Evolutionary conservation across 2,797 vertebrate species (phyloP), one percentile per base, ranked within the genome.

Genomic region (Nyctalus aviator): DNA sequence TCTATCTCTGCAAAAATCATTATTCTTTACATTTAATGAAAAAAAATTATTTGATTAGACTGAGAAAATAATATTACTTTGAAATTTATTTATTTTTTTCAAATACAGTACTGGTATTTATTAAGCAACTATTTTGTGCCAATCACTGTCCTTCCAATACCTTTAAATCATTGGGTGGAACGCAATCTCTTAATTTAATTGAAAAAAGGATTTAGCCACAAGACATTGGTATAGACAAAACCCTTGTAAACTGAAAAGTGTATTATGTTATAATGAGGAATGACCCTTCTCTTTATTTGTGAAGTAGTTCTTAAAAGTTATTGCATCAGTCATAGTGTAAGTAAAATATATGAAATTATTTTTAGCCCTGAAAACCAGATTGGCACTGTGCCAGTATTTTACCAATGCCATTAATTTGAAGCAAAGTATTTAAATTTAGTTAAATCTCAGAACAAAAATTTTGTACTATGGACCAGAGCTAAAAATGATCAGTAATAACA

Each of bases 401-500:
- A 3, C 30, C 69, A 57, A 77, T 72, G 21, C 4, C n/a, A 81
- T n/a, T 82, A 69, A 79, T 57, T 73, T 6, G 32, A 90, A 92
- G 8, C 44, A 64, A 2, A 44, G 27, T 44, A 59, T 77, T 95
- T 92, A 96, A 48, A 48, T 73, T 64, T 68, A 94, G 57, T 91
- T 91, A 92, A 82, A 88, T 57, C 15, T 64, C 41, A 66, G 48
- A 91, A 83, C 48, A 90, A 79, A 79, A 73, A 75, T 78, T 72
- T 3, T 35, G 17, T 62, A 15, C 20, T 76, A 57, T 15, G 14
- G 3, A 72, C 3, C 5, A 86, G 27, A 92, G 32, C 17, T 72
- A 64, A 91, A 90, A 87, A 73, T 37, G 9, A 91, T 11, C 17
- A 48, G 5, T 57, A 71, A 25, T 69, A 73, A 3, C 0, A 62